phyloP scores from a whole-genome alignment of 2,797 vertebrate species.

The Okamejei kenojei region DNA sequence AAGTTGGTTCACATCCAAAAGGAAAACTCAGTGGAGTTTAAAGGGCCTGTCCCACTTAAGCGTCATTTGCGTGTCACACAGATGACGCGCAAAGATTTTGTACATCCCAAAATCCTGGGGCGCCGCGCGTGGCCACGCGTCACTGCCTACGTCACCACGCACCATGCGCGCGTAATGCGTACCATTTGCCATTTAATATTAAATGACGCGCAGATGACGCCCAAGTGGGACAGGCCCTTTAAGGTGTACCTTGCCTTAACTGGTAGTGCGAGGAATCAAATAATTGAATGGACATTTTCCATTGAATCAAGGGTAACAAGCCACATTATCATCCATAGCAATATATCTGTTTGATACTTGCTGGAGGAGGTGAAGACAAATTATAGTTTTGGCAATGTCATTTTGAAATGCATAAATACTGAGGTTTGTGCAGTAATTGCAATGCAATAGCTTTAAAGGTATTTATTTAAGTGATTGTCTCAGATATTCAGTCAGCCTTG shows the following conservation, averaged over 20 bases:
- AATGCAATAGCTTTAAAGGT: constrained; percentile 2
- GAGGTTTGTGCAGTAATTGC: background rate
- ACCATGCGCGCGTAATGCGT: too few relatives aligned
- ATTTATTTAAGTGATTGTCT: background rate
- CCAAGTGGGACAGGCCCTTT: too few relatives aligned
- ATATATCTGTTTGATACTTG: background rate
- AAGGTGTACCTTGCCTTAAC: background rate
- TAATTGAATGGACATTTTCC: background rate
- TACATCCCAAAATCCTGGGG: too few relatives aligned
- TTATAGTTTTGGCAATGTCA: background rate
- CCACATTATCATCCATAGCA: background rate
- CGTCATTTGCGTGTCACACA: too few relatives aligned
- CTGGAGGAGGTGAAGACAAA: background rate
- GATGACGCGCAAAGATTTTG: too few relatives aligned
- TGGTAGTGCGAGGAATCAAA: constrained; percentile 7
- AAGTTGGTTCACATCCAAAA: background rate
- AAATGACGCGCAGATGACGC: too few relatives aligned
- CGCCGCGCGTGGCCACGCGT: too few relatives aligned
- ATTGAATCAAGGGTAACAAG: background rate
- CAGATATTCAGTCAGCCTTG: constrained; percentile 14
- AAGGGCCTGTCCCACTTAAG: background rate
- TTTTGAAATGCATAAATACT: background rate
- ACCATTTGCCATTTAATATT: too few relatives aligned
- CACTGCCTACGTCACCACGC: too few relatives aligned
- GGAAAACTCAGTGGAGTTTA: background rate